These are phyloP conservation scores for Asbolus verrucosus DNA, from an alignment of 1,140 invertebrate genomes.

Conservation along the genomic window DNA sequence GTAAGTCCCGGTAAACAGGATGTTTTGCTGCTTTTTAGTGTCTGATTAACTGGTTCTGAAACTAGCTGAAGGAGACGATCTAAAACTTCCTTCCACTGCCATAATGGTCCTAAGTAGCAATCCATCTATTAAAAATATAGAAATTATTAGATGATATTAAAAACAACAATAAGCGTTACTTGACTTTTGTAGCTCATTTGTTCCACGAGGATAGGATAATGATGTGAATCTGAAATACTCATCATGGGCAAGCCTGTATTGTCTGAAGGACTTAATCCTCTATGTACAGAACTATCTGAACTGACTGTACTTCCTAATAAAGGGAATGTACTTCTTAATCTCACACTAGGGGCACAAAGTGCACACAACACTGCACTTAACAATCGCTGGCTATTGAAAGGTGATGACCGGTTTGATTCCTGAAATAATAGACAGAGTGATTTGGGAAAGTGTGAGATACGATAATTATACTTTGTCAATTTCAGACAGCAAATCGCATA, in stretches of 20 bases:
- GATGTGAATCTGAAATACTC: conserved; percentile 77
- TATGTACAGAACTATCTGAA: conserved; percentile 68
- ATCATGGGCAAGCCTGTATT: conserved; percentile 78
- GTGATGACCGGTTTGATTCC: conserved; percentile 53
- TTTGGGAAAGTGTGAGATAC: too few species aligned
- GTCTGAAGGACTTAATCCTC: conserved; percentile 75
- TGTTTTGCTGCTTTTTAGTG: conserved; percentile 71
- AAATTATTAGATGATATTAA: conserved; percentile 3
- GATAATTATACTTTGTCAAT: conserved; percentile 77
- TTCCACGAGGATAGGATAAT: conserved; percentile 84
- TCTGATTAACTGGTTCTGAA: conserved; percentile 76
- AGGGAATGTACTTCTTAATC: conserved; percentile 83
- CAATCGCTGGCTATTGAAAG: conserved; percentile 73
- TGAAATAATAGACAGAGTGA: too few species aligned
- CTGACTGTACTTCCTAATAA: conserved; percentile 69
- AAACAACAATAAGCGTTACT: conserved; percentile 61
- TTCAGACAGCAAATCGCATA: conserved; percentile 87
- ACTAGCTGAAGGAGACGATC: conserved; percentile 86
- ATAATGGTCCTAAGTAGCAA: conserved; percentile 67
- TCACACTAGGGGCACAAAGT: conserved; percentile 82
- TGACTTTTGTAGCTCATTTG: conserved; percentile 84
- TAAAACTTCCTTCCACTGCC: conserved; percentile 88
- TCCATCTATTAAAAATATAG: conserved; percentile 66
- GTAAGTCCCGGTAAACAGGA: conserved; percentile 75
- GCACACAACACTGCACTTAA: conserved; percentile 86